phyloP scores from a whole-genome alignment of 2,888 invertebrate genomes.

The Craniophora ligustri region DNA sequence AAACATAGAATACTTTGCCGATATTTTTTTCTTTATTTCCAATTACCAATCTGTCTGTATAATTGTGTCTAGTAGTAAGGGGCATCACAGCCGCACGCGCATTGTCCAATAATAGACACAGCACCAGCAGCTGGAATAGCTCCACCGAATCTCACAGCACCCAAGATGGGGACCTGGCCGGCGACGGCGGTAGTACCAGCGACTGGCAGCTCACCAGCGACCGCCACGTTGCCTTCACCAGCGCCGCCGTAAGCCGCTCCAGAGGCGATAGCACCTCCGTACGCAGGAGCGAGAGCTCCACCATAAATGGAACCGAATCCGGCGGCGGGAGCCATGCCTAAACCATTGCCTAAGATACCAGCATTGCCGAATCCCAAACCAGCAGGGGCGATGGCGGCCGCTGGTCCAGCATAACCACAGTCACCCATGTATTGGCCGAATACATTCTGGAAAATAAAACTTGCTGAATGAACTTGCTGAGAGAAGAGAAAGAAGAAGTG shows the following conservation, averaged over 20 bases:
- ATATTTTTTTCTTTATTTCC: background rate
- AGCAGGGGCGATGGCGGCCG: constrained; percentile 7
- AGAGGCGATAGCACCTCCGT: background rate
- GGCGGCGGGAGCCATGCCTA: background rate
- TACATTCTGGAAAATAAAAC: constrained; percentile 11
- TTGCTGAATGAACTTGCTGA: background rate
- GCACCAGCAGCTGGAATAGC: constrained; percentile 28
- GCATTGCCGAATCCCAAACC: too few species aligned
- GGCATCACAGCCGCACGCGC: constrained; percentile 29
- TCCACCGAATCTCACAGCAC: constrained; percentile 47
- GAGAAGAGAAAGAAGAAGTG: too few species aligned
- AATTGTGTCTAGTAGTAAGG: background rate
- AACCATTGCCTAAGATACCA: background rate
- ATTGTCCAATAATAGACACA: constrained; percentile 28
- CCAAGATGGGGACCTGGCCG: constrained; percentile 58
- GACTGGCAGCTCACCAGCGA: constrained; percentile 55
- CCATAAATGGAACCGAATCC: constrained; percentile 2
- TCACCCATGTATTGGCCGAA: background rate
- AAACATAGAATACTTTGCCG: background rate
- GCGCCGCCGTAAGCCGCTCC: constrained; percentile 16
- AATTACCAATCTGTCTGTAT: background rate
- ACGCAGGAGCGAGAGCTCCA: background rate
- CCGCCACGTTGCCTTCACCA: constrained; percentile 61
- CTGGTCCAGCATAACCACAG: constrained; percentile 10
- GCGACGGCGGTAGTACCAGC: constrained; percentile 28